Evolutionary conservation across 2,113 vertebrate genomes (phyloP), one percentile per base, ranked within the genome.

Genomic region (Synchiropus splendidus): DNA sequence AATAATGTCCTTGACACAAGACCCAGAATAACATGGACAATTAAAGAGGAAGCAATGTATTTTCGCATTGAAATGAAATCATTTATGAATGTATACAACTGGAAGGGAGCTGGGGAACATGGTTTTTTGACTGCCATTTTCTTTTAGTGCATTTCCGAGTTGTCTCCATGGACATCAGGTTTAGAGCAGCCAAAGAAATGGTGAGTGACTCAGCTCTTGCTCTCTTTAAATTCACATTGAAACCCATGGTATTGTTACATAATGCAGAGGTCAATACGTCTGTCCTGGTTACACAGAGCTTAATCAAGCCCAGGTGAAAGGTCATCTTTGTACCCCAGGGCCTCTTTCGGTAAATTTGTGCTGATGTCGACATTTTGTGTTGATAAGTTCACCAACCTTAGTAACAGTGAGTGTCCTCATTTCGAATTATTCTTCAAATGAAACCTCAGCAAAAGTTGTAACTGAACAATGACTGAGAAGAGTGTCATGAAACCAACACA

Each of bases 121-220:
- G n/a, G n/a, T n/a, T n/a, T n/a, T 27, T 27, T 27, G 21, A n/a
- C n/a, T 27, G 21, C 8, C 8, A 8, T 5, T 1, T 51, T 15
- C 44, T n/a, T 55, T 33, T 35, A 81, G 78, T 81, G 14, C 16
- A 70, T 12, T 81, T 81, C 48, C 58, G 78, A 58, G 64, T 79
- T 2, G 3, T 81, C 2, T 47, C 69, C 3, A 13, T 81, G 18
- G 67, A 77, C 51, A 34, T 42, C 2, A 51, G 41, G 9, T 15
- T 79, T 1, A 56, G 46, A 53, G 64, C 69, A 14, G 14, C 21
- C 16, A 27, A 9, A 27, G 13, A 12, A 9, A 2, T 54, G 60
- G 77, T 77, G 42, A 82, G 63, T 60, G 3, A 15, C 37, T 35
- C 15, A 9, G 17, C 2, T 16, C 4, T 39, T 1, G 5, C 21